Percentiles rank a stretch among this genome's conserved stretches.
Conservation (phyloP, 37 sponge, comb jelly and placozoan species). For the Cladorhizidae sp. region DNA sequence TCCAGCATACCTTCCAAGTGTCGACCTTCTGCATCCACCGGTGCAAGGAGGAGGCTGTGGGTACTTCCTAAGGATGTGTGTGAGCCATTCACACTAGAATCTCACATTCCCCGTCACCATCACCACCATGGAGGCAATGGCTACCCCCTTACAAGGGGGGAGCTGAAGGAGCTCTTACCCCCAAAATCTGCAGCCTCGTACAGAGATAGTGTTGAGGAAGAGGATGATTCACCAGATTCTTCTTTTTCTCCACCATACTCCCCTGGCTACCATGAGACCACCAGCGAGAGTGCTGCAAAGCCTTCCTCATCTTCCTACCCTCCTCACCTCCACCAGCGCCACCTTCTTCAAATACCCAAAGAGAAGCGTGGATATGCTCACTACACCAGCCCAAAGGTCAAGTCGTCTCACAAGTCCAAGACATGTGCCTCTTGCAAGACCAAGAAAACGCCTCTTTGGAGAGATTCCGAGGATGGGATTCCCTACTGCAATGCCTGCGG, state of each 20-base stretch:
- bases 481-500: conserved; percentile 90
- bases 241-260: conserved; percentile 38
- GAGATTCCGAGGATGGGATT: conserved; percentile 84
- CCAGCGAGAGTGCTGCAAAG: conserved; percentile 1
- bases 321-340: not conserved
- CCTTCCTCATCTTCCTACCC: conserved; percentile 9
- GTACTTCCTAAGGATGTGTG: not conserved
- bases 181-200: not conserved
- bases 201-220: conserved; percentile 11
- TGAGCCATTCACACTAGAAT: conserved; percentile 20
- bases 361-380: not conserved
- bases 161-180: not conserved
- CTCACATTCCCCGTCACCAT: not conserved
- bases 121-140: not conserved
- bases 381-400: conserved; percentile 2
- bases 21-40: not conserved
- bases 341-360: not conserved
- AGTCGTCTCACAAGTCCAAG: conserved; percentile 28
- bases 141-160: not conserved
- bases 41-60: conserved; percentile 33
- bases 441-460: conserved; percentile 83
- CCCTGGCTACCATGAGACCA: conserved; percentile 10
- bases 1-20: not conserved
- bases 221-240: conserved; percentile 11
- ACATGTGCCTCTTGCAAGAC: conserved; percentile 81